Conservation (phyloP, 2,888 invertebrate species). For the Cetonia aurata region DNA sequence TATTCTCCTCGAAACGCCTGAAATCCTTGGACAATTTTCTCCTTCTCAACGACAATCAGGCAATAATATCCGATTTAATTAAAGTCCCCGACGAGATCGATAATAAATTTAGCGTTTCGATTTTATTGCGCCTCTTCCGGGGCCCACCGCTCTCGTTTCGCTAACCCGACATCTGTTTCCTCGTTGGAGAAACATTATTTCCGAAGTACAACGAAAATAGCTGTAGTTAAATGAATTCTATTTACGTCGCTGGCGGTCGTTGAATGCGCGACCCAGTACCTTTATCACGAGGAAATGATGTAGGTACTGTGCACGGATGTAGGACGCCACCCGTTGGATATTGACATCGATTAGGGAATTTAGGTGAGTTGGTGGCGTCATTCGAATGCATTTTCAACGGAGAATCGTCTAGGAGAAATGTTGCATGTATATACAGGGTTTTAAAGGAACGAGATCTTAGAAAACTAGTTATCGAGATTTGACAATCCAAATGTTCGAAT, state of each 20-base stretch:
- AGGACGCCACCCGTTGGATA: slow-evolving; percentile 21
- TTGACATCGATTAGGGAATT: slow-evolving; percentile 22
- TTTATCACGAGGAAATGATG: slow-evolving; percentile 35
- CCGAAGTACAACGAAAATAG: slow-evolving; percentile 21
- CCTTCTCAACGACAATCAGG: no score
- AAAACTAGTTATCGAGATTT: no score
- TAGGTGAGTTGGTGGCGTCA: background rate
- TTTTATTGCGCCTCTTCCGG: slow-evolving; percentile 9
- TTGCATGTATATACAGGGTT: no score
- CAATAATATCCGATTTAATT: slow-evolving; percentile 9
- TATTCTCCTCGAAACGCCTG: no score
- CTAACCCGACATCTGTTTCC: slow-evolving; percentile 14
- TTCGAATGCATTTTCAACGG: slow-evolving; percentile 4
- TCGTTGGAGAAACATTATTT: slow-evolving; percentile 9
- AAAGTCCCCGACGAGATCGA: background rate
- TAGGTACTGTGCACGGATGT: slow-evolving; percentile 3
- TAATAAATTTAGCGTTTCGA: slow-evolving; percentile 26
- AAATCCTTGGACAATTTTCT: no score
- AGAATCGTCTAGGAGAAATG: background rate
- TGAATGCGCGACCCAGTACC: slow-evolving; percentile 22
- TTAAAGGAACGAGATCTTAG: no score
- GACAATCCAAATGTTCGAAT: no score
- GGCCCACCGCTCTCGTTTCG: slow-evolving; percentile 1
- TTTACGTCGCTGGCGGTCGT: slow-evolving; percentile 16
- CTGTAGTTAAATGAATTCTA: slow-evolving; percentile 29